phyloP scores from a whole-genome alignment of 2,888 invertebrate species.

The Coremacera marginata region DNA sequence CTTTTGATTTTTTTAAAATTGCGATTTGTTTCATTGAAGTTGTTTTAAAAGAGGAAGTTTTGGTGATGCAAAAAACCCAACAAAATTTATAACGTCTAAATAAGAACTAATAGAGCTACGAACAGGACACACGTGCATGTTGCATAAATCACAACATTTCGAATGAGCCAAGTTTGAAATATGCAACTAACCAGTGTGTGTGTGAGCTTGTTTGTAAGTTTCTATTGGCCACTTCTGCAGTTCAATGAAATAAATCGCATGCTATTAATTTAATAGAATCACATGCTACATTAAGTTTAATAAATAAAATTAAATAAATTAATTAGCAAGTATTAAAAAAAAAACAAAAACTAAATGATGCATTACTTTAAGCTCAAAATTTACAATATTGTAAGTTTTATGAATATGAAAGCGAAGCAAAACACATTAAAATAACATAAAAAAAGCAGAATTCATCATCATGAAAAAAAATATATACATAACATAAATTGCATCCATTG shows the following conservation, averaged over 20 bases:
- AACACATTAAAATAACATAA: neutral
- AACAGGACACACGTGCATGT: neutral
- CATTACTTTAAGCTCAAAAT: constrained; percentile 1
- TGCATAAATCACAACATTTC: constrained; percentile 19
- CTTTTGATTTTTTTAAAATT: no score
- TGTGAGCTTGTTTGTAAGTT: neutral
- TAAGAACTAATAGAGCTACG: neutral
- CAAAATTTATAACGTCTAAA: neutral
- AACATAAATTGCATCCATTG: neutral
- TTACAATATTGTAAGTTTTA: constrained; percentile 1
- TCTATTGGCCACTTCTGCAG: neutral
- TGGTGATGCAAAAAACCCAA: neutral
- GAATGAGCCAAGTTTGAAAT: constrained; percentile 14
- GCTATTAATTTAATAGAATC: neutral
- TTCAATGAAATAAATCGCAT: constrained; percentile 11
- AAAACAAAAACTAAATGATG: constrained; percentile 12
- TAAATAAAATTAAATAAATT: neutral
- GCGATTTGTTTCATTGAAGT: constrained; percentile 6
- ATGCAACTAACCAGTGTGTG: neutral
- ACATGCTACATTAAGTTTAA: neutral
- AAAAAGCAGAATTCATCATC: neutral
- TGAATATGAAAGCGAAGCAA: neutral
- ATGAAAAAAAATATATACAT: neutral
- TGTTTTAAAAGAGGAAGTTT: neutral
- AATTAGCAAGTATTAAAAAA: neutral